Evolutionary conservation across 2,113 vertebrate genomes (phyloP).

Genomic region (Copsychus sechellarum): DNA sequence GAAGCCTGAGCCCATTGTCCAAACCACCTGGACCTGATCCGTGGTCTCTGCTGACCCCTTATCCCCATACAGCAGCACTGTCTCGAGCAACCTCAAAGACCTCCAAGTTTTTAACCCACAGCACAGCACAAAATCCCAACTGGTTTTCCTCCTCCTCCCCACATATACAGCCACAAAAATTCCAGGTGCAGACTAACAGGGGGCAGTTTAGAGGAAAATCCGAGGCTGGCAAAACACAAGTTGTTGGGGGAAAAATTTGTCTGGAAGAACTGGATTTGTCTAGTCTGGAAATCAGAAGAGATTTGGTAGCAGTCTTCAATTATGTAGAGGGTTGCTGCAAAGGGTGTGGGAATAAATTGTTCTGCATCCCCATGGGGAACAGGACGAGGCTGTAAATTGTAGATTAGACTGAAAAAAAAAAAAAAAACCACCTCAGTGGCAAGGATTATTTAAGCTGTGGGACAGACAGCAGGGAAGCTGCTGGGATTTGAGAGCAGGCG

Average conservation of each 20-base stretch:
- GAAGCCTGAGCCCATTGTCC: accelerated
- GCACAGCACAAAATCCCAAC: neutral
- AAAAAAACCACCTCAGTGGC: neutral
- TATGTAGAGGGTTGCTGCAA: neutral
- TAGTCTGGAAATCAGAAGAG: neutral
- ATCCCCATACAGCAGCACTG: neutral
- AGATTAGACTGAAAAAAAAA: neutral
- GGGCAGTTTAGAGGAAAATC: neutral
- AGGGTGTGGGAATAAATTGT: conserved; percentile 1
- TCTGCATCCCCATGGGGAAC: neutral
- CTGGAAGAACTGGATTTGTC: neutral
- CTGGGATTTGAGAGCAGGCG: neutral
- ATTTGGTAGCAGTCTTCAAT: neutral
- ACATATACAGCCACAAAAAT: neutral
- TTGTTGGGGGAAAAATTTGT: accelerated
- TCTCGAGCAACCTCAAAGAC: neutral
- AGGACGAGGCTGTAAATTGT: conserved; percentile 26
- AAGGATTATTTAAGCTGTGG: neutral
- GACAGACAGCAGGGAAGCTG: neutral
- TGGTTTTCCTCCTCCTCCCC: neutral
- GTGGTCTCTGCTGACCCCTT: neutral
- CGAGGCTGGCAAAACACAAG: neutral
- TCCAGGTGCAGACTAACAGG: neutral
- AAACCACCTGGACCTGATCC: neutral
- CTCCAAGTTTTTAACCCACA: neutral